phyloP scores from a whole-genome alignment of 2,797 vertebrate genomes.

The Morus bassanus region DNA sequence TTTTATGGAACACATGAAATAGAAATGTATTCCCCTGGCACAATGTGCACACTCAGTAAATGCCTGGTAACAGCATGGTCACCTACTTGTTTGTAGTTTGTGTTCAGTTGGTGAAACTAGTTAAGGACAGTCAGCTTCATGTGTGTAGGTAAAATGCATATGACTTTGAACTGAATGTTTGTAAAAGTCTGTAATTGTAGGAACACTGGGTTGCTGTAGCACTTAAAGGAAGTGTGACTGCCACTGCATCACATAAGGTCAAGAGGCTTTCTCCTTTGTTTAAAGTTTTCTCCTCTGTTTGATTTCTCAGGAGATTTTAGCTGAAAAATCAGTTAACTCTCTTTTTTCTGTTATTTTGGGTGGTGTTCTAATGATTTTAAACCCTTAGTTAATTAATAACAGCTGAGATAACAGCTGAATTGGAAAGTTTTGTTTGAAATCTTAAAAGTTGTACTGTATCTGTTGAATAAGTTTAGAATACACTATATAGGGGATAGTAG shows the following conservation, averaged over 20 bases:
- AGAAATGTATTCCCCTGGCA: not conserved
- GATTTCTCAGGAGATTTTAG: not conserved
- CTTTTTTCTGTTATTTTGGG: not conserved
- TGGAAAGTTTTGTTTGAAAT: not conserved
- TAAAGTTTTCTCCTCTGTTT: not conserved
- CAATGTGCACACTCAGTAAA: not conserved
- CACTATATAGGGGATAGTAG: not conserved
- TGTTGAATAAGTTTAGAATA: not conserved
- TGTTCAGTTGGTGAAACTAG: not conserved
- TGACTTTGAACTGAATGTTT: not conserved
- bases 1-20: not conserved
- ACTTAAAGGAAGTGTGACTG: not conserved
- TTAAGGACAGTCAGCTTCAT: not conserved
- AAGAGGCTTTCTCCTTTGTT: not conserved
- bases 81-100: conserved; percentile 10
- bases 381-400: not conserved
- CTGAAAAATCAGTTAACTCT: not conserved
- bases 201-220: not conserved
- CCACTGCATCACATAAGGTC: not conserved
- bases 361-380: not conserved
- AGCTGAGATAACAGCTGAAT: not conserved
- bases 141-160: not conserved
- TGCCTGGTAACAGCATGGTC: not conserved
- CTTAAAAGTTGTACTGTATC: not conserved
- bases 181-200: not conserved